Conservation (phyloP, 2,113 vertebrate genomes). For the Motacilla tschutschensis region DNA sequence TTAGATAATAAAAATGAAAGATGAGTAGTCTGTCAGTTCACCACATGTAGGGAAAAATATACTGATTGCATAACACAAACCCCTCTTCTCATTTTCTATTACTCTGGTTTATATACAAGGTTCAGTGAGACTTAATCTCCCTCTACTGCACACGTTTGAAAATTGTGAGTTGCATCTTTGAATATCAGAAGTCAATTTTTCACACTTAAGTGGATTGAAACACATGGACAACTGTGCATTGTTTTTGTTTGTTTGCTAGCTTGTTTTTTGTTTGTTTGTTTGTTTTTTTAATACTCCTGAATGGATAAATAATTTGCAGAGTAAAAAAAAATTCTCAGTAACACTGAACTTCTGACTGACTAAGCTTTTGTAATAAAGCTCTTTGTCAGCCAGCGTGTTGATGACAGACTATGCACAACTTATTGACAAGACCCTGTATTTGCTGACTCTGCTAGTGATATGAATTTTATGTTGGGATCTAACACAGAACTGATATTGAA, state of each 20-base stretch:
- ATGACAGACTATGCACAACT: neutral
- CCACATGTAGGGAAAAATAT: neutral
- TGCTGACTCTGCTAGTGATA: neutral
- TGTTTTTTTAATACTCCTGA: neutral
- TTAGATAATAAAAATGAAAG: neutral
- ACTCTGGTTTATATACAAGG: neutral
- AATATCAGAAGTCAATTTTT: slow-evolving; percentile 11
- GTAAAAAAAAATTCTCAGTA: neutral
- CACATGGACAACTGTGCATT: neutral
- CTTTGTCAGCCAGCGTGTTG: neutral
- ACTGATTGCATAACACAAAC: neutral
- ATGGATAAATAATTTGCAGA: neutral
- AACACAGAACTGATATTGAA: neutral
- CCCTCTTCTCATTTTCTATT: neutral
- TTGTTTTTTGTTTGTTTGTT: neutral
- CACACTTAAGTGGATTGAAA: neutral
- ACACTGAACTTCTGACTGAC: neutral
- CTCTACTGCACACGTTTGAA: neutral
- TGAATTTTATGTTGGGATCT: neutral
- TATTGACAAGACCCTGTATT: neutral
- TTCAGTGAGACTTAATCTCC: neutral
- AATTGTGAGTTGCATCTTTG: neutral
- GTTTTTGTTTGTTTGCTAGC: neutral
- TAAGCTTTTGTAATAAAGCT: neutral
- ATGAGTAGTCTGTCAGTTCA: neutral